A percentile compares a stretch with the other conserved stretches of the same genome.
phyloP scores from a whole-genome alignment of 2,888 invertebrate genomes.

The Timema cristinae region DNA sequence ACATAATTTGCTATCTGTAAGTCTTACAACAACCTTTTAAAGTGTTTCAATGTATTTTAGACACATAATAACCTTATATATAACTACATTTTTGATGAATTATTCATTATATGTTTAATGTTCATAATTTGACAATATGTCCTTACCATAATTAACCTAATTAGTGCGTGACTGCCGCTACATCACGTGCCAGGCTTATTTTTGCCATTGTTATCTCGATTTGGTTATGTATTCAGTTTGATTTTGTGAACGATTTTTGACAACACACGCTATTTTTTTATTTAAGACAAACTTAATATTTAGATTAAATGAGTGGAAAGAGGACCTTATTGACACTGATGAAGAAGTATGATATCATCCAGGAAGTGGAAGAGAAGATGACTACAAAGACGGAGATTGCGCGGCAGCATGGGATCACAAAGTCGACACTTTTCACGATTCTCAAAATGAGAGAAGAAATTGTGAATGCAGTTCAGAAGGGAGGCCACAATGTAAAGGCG shows the following conservation, averaged over 20 bases:
- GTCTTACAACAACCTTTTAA: no score
- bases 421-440: no score
- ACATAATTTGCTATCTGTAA: no score
- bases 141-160: no score
- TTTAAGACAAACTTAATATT: not conserved
- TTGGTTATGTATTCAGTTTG: not conserved
- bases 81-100: no score
- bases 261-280: not conserved
- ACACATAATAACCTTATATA: no score
- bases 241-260: not conserved
- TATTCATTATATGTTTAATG: no score
- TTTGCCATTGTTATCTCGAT: not conserved
- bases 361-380: not conserved
- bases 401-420: not conserved
- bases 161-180: not conserved
- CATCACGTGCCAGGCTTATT: not conserved
- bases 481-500: not conserved
- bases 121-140: no score
- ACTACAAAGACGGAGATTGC: not conserved
- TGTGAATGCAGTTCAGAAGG: not conserved
- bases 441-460: slow-evolving; percentile 3
- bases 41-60: no score
- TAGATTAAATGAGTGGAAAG: slow-evolving; percentile 5
- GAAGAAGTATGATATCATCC: not conserved
- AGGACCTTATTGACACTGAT: not conserved